phyloP scores from a whole-genome alignment of 2,113 vertebrate genomes.

The Tichodroma muraria region DNA sequence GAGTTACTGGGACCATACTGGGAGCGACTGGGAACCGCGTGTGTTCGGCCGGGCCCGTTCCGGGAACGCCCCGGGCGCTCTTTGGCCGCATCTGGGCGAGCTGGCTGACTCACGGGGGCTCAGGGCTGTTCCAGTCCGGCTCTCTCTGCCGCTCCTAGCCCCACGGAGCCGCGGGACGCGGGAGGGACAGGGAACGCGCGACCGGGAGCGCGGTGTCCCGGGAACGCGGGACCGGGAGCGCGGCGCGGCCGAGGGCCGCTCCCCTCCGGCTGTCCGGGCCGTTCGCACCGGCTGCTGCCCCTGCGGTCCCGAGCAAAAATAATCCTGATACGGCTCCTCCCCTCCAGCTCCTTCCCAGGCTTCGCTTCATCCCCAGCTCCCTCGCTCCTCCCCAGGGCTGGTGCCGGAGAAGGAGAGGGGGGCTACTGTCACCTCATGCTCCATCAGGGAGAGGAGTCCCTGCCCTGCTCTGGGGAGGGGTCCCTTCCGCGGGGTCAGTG shows the following conservation, averaged over 20 bases:
- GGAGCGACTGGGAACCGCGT: neutral
- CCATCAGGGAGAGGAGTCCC: neutral
- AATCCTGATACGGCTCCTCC: neutral
- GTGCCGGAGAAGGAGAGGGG: neutral
- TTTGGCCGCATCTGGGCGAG: neutral
- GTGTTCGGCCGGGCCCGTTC: too few relatives aligned
- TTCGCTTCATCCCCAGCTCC: neutral
- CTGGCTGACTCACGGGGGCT: neutral
- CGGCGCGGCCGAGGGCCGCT: neutral
- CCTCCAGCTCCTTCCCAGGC: neutral
- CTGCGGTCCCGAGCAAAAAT: neutral
- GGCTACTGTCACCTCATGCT: neutral
- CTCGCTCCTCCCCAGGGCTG: neutral
- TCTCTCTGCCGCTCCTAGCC: neutral
- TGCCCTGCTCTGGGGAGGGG: neutral
- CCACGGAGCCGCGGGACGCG: rapidly evolving
- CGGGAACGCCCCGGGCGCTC: neutral
- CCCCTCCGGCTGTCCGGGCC: neutral
- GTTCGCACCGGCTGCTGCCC: neutral
- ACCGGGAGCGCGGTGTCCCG: too few relatives aligned
- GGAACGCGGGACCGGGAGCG: neutral
- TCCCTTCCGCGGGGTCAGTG: neutral
- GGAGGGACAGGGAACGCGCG: neutral
- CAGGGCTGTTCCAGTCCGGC: neutral
- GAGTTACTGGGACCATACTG: neutral